A percentile compares a stretch with the other conserved stretches of the same genome.
Evolutionary conservation across 2,797 vertebrate genomes (phyloP).

Genomic region (Sebastes baramenuke): DNA sequence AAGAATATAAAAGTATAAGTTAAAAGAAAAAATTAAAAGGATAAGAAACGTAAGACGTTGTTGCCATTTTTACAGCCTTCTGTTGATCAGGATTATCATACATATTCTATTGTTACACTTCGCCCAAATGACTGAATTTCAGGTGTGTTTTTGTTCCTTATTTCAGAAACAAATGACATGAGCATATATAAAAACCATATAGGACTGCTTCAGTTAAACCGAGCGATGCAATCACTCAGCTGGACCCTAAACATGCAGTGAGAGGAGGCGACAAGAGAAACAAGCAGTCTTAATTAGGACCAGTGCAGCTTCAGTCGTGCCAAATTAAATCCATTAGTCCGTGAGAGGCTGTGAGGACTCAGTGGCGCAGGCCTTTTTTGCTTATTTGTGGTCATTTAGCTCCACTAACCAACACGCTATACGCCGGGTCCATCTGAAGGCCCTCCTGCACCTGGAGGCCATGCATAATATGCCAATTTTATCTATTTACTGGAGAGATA

Average conservation of each 20-base stretch:
- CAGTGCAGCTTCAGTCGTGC: slow-evolving; percentile 62
- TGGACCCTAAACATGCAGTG: slow-evolving; percentile 30
- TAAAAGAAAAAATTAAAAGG: no score
- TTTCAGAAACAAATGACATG: slow-evolving; percentile 6
- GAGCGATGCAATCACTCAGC: slow-evolving; percentile 34
- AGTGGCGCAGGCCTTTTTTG: slow-evolving; percentile 27
- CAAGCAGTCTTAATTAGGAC: slow-evolving; percentile 66
- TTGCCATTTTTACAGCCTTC: no score
- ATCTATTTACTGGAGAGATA: slow-evolving; percentile 56
- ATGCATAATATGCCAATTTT: slow-evolving; percentile 71
- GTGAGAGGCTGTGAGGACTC: slow-evolving; percentile 56
- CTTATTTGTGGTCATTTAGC: slow-evolving; percentile 67
- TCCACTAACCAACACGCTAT: slow-evolving; percentile 29
- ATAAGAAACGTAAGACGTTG: background rate
- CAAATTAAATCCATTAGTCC: slow-evolving; percentile 73
- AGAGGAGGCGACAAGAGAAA: slow-evolving; percentile 66
- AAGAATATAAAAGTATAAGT: no score
- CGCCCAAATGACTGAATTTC: background rate
- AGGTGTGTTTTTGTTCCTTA: background rate
- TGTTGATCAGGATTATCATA: background rate
- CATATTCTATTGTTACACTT: background rate
- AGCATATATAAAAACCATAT: background rate
- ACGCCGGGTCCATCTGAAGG: slow-evolving; percentile 54
- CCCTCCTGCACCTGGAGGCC: slow-evolving; percentile 64
- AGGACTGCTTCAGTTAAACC: slow-evolving; percentile 3